These are phyloP conservation scores for Dynastes hyllus DNA, from an alignment of 2,888 invertebrate species.

Conservation along the genomic window DNA sequence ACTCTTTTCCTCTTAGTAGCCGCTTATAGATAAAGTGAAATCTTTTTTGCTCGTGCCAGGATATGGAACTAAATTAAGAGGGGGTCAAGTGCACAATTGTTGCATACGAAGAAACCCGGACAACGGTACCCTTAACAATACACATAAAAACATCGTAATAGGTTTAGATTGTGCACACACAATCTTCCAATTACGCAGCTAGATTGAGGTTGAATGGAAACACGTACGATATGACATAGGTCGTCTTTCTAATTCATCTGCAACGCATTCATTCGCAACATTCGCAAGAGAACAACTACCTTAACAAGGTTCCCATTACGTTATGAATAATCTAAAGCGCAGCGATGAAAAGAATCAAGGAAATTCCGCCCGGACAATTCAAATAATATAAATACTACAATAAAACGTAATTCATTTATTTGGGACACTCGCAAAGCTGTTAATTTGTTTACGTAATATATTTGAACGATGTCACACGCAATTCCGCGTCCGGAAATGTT, in stretches of 20 bases:
- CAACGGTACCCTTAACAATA: slow-evolving; percentile 12
- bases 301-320: no score
- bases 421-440: no score
- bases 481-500: slow-evolving; percentile 7
- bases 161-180: slow-evolving; percentile 18
- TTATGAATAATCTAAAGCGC: no score
- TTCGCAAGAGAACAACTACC: no score
- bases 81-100: slow-evolving; percentile 27
- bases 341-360: no score
- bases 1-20: background rate
- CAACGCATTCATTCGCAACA: background rate
- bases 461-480: background rate
- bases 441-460: background rate
- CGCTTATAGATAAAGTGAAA: slow-evolving; percentile 8
- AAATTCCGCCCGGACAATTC: no score
- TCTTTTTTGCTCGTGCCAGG: slow-evolving; percentile 20
- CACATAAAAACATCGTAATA: slow-evolving; percentile 18
- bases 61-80: slow-evolving; percentile 10
- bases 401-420: no score
- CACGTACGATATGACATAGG: background rate
- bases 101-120: background rate
- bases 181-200: slow-evolving; percentile 19
- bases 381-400: no score
- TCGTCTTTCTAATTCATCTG: slow-evolving; percentile 11
- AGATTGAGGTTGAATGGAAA: slow-evolving; percentile 21